Evolutionary conservation across 2,888 invertebrate genomes (phyloP).

Genomic region (Caradrina kadenii): DNA sequence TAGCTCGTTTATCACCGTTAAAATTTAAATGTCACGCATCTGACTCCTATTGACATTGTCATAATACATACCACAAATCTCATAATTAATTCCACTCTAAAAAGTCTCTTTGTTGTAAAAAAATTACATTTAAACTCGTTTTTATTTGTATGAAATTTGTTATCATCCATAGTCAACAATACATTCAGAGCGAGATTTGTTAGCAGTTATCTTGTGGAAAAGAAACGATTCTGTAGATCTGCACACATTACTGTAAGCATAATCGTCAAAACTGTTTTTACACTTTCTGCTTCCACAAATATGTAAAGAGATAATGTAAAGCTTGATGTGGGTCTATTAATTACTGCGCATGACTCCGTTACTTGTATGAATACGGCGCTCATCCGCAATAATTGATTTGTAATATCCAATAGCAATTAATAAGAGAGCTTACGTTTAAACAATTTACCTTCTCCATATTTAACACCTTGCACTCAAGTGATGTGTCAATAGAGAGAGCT

Average conservation of each 20-base stretch:
- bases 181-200: constrained; percentile 45
- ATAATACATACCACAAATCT: constrained; percentile 17
- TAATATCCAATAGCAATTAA: constrained; percentile 14
- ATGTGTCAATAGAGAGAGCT: constrained; percentile 79
- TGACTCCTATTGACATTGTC: constrained; percentile 28
- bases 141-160: constrained; percentile 30
- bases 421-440: background rate
- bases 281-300: constrained; percentile 56
- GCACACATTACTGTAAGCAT: constrained; percentile 48
- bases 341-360: constrained; percentile 16
- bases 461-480: constrained; percentile 60
- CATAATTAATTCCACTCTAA: constrained; percentile 2
- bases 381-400: constrained; percentile 3
- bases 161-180: constrained; percentile 52
- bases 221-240: constrained; percentile 40
- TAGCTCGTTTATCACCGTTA: constrained; percentile 56
- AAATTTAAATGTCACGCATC: constrained; percentile 52
- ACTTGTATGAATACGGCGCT: background rate
- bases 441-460: constrained; percentile 6
- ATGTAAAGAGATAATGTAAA: constrained; percentile 25
- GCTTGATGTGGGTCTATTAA: constrained; percentile 15
- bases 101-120: constrained; percentile 18
- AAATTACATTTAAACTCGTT: constrained; percentile 8
- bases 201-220: constrained; percentile 44
- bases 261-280: constrained; percentile 47